These are phyloP conservation scores for Cranoglanis bouderius DNA, from an alignment of 2,113 vertebrate genomes.

Conservation along the genomic window DNA sequence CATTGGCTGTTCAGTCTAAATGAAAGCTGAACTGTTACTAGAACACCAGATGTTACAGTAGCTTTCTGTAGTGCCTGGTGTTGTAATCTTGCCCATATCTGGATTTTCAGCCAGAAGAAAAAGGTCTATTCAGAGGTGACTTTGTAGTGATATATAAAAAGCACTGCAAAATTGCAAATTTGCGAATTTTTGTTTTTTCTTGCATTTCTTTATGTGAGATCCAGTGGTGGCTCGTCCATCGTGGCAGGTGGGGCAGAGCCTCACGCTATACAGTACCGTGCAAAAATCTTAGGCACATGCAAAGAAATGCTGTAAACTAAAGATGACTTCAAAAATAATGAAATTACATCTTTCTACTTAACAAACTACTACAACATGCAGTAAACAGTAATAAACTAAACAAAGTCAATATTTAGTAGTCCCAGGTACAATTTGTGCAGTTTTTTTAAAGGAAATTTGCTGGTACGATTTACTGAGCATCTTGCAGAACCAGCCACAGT, in stretches of 20 bases:
- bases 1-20: slow-evolving; percentile 16
- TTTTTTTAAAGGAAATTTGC: too few species aligned
- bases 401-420: too few species aligned
- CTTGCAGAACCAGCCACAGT: too few species aligned
- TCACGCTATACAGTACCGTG: background rate
- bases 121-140: background rate
- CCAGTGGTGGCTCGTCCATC: background rate
- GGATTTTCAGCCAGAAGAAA: background rate
- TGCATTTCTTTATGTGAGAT: background rate
- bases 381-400: too few species aligned
- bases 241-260: background rate
- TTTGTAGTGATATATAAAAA: background rate
- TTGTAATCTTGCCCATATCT: slow-evolving; percentile 19
- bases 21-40: slow-evolving; percentile 19
- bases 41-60: background rate
- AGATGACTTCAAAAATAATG: too few species aligned
- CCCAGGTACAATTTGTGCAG: too few species aligned
- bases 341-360: too few species aligned
- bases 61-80: background rate
- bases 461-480: too few species aligned
- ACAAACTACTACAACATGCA: too few species aligned
- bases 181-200: background rate
- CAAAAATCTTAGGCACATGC: too few species aligned
- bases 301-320: too few species aligned
- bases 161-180: background rate